Base-by-base conservation (phyloP, 2,797 vertebrate species). In the Poeciliopsis turneri region DNA sequence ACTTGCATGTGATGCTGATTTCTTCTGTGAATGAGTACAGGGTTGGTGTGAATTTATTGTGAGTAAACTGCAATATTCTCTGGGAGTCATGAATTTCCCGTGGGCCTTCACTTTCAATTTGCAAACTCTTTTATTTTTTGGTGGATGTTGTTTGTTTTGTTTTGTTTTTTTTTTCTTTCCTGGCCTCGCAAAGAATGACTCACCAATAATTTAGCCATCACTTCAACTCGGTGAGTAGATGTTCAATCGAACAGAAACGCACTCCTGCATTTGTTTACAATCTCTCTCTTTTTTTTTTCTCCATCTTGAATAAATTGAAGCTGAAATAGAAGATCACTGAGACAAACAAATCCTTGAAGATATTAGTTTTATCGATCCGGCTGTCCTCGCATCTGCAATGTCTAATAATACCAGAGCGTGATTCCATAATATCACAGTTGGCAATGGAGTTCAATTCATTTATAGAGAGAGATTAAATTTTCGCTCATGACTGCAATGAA, bases 331-430 rank as follows among this genome's bases (percentile, higher is more conserved):
- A 89, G 88, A 87, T 86, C 75, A 83, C 41, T 79, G 77, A 82
- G 72, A 87, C 70, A 53, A 75, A 66, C 76, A 73, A 83, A 77
- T 78, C 78, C 82, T 71, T 68, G 73, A 86, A 83, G 75, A 89
- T 90, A 92, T 88, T 89, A 85, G 78, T 88, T 92, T 86, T 88
- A 93, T 92, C 16, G 87, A 93, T 87, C 84, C 59, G 33, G 66
- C 77, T 87, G 77, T 86, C 84, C 78, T 78, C 7, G 18, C 83
- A 72, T 79, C n/a, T 33, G 68, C 68, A 79, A 79, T 82, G 15
- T 84, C 76, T 82, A 57, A 79, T 91, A 84, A 87, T 61, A 78
- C 74, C 68, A 69, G 74, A 74, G 45, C 74, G 18, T 72, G 77
- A 86, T 79, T 75, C 76, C 33, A 68, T 87, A 55, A 83, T 86